Evolutionary conservation across 2,797 vertebrate species (phyloP).

Genomic region (Nyctalus aviator): DNA sequence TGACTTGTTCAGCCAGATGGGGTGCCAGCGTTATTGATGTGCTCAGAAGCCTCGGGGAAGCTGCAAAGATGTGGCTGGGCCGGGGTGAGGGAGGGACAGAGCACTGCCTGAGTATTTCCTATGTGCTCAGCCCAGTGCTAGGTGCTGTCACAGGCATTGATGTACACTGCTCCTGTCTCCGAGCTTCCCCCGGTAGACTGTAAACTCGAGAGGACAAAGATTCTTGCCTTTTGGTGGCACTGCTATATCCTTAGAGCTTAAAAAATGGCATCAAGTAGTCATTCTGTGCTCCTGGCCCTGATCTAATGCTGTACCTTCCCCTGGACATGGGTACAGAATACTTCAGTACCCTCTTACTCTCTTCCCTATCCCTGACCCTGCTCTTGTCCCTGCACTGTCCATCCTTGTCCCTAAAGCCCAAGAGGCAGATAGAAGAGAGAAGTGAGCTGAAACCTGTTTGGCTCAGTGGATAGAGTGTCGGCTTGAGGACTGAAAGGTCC

Average conservation of each 20-base stretch:
- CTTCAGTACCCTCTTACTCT: neutral
- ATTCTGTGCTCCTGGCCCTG: neutral
- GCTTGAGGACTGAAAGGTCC: no score
- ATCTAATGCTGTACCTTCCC: neutral
- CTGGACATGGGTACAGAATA: neutral
- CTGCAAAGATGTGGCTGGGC: constrained; percentile 41
- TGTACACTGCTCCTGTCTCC: rapidly evolving
- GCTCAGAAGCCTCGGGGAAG: constrained; percentile 64
- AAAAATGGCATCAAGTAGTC: no score
- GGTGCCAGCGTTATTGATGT: constrained; percentile 76
- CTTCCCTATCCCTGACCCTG: neutral
- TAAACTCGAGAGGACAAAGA: neutral
- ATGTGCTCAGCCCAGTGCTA: neutral
- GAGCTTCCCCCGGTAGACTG: neutral
- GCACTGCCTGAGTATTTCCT: neutral
- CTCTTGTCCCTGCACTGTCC: neutral
- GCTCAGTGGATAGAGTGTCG: no score
- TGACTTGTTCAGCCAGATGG: constrained; percentile 74
- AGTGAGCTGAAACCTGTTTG: neutral
- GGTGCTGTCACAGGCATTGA: neutral
- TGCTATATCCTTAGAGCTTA: neutral
- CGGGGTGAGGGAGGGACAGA: neutral
- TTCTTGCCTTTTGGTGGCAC: neutral
- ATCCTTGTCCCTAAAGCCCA: neutral
- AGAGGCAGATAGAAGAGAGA: neutral